Evolutionary conservation across 1,140 invertebrate species (phyloP).

Genomic region (Sycophila sp.): DNA sequence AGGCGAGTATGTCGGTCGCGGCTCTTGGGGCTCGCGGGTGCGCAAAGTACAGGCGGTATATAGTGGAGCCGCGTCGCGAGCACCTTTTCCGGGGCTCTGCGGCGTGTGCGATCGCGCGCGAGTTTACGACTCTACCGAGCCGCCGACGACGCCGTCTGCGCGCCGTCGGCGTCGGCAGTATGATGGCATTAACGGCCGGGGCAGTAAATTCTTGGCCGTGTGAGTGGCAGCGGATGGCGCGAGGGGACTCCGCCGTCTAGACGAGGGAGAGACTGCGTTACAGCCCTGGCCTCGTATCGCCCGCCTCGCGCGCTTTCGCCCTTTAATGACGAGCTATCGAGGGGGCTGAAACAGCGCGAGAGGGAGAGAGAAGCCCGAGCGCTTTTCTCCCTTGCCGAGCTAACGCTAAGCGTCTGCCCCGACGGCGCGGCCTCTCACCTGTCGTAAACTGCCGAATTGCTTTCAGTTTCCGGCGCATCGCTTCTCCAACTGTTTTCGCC

Average conservation of each 20-base stretch:
- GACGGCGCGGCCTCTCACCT: constrained; percentile 5
- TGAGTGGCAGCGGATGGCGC: constrained; percentile 52
- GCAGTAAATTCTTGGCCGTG: constrained; percentile 61
- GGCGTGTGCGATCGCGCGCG: constrained; percentile 51
- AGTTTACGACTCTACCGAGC: constrained; percentile 54
- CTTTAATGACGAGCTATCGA: constrained; percentile 59
- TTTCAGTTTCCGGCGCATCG: too few species aligned
- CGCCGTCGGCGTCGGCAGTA: constrained; percentile 34
- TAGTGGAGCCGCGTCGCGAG: constrained; percentile 34
- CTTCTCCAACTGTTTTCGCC: background rate
- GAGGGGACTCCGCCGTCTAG: constrained; percentile 51
- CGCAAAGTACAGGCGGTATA: too few species aligned
- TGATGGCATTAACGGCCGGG: constrained; percentile 60
- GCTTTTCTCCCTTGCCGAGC: constrained; percentile 50
- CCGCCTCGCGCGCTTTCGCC: constrained; percentile 29
- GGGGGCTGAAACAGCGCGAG: constrained; percentile 36
- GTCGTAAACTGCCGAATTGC: constrained; percentile 22
- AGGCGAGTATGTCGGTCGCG: too few species aligned
- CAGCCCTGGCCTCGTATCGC: constrained; percentile 56
- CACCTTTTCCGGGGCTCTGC: constrained; percentile 42
- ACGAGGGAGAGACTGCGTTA: constrained; percentile 63
- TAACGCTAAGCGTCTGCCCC: too few species aligned
- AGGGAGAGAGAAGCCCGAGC: constrained; percentile 34
- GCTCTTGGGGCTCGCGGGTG: background rate
- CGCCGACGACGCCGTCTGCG: constrained; percentile 33